Base-by-base conservation (phyloP, 2,888 invertebrate genomes). In the Plagiodera versicolora region DNA sequence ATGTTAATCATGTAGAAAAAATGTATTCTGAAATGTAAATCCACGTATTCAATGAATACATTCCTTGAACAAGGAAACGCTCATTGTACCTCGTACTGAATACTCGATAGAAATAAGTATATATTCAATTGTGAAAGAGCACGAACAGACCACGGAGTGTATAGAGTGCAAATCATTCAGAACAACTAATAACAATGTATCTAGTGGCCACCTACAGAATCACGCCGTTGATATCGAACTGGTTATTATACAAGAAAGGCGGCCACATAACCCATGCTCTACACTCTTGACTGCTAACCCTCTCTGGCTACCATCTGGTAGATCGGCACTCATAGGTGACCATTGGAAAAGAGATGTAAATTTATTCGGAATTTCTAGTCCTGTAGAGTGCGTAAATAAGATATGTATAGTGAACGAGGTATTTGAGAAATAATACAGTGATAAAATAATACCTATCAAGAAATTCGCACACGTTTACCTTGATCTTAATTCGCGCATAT, bases 171-270 rank as follows among this genome's bases (percentile, higher is more conserved):
- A 72, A 73, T 71, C 72, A 73, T 70, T 73, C 68, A 64, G 67
- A 72, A 70, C 72, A 69, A 68, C 71, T 72, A 72, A 72, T 72
- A 72, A 71, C 70, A 72, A 72, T 71, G 71, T 72, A 69, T 71
- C 71, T 69, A 69, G 66, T 69, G 76, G 73, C 75, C 76, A 76
- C 76, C 76, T 75, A 76, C 76, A 73, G 72, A 72, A 72, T 75
- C 74, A 75, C 75, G 75, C 74, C 24, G 6, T 24, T 6, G n/a
- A n/a, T 72, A 70, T 70, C 60, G 68, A 73, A 72, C 73, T 72
- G 70, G 72, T 73, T 71, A 71, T 70, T 70, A 71, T 66, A 70
- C 60, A 65, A 67, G 67, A 69, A 65, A 70, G 64, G 67, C 67
- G 68, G 68, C 70, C 58, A 67, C 64, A 58, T 56, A 48, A 60